Evolutionary conservation across 1,140 invertebrate species (phyloP).

Genomic region (Lucilia cuprina): DNA sequence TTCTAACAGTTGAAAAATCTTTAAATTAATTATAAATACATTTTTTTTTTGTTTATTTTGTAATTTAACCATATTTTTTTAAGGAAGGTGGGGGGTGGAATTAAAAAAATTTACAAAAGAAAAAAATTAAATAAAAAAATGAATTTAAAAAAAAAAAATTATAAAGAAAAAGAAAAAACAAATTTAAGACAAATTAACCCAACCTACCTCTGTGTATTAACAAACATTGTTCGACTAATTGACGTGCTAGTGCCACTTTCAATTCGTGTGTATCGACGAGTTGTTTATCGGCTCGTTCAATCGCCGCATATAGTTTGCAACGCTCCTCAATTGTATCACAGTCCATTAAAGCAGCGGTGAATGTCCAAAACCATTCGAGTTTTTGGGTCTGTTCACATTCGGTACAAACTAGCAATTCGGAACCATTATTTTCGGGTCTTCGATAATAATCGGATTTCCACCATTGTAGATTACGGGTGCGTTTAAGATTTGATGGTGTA

Average conservation of each 20-base stretch:
- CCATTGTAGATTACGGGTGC: constrained; percentile 49
- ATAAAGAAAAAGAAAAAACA: not conserved
- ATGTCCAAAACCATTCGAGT: constrained; percentile 53
- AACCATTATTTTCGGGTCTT: constrained; percentile 47
- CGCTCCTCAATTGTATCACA: constrained; percentile 52
- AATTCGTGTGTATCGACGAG: constrained; percentile 51
- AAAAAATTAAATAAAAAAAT: not conserved
- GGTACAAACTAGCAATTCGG: constrained; percentile 47
- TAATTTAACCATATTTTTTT: too few species aligned
- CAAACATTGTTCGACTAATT: constrained; percentile 49
- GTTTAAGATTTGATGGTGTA: constrained; percentile 44
- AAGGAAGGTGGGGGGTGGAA: too few species aligned
- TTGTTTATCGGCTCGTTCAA: constrained; percentile 47
- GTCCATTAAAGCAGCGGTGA: constrained; percentile 46
- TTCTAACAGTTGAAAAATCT: not conserved
- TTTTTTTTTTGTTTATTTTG: not conserved
- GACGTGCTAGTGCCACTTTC: constrained; percentile 48
- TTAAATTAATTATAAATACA: not conserved
- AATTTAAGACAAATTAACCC: not conserved
- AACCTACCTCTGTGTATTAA: constrained; percentile 50
- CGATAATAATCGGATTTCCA: constrained; percentile 50
- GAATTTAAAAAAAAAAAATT: not conserved
- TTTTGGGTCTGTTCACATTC: constrained; percentile 49
- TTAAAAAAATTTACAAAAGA: not conserved
- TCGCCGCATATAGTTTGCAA: constrained; percentile 51